phyloP scores from a whole-genome alignment of 23 tunicate genomes.

The Phallusia fumigata region DNA sequence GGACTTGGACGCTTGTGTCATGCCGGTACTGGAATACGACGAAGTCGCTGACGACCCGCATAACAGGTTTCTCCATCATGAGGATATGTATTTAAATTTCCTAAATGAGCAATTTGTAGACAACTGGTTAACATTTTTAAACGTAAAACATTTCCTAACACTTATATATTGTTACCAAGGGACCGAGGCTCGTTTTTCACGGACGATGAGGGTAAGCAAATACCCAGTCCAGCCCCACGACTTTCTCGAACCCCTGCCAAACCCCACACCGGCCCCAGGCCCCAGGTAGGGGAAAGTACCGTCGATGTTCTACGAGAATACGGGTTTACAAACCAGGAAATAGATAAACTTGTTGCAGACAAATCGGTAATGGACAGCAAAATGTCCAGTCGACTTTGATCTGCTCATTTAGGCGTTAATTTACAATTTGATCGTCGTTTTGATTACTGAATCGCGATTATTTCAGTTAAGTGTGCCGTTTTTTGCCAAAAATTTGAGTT shows the following conservation, averaged over 20 bases:
- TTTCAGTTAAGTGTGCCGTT: neutral
- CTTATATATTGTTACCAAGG: slow-evolving; percentile 35
- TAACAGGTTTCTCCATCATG: slow-evolving; percentile 72
- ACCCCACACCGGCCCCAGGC: slow-evolving; percentile 33
- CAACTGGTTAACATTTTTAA: too few relatives aligned
- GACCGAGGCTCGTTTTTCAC: slow-evolving; percentile 46
- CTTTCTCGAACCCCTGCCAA: slow-evolving; percentile 79
- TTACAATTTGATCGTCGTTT: neutral
- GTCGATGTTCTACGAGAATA: slow-evolving; percentile 49
- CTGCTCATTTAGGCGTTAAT: neutral
- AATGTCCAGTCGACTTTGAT: neutral
- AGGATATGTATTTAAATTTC: too few relatives aligned
- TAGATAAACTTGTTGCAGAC: slow-evolving; percentile 27
- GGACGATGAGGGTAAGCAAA: slow-evolving; percentile 51
- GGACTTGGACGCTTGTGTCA: slow-evolving; percentile 66
- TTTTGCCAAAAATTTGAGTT: too few relatives aligned
- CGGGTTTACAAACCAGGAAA: slow-evolving; percentile 42
- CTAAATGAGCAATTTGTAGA: neutral
- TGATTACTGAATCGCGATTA: neutral
- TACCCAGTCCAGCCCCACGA: slow-evolving; percentile 83
- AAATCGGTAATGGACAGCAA: slow-evolving; percentile 38
- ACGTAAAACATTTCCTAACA: too few relatives aligned
- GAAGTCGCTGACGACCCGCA: slow-evolving; percentile 79
- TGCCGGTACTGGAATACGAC: slow-evolving; percentile 66
- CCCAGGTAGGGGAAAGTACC: slow-evolving; percentile 68